Base-by-base conservation (phyloP, 2,888 invertebrate species). In the Lepidonotus clava region DNA sequence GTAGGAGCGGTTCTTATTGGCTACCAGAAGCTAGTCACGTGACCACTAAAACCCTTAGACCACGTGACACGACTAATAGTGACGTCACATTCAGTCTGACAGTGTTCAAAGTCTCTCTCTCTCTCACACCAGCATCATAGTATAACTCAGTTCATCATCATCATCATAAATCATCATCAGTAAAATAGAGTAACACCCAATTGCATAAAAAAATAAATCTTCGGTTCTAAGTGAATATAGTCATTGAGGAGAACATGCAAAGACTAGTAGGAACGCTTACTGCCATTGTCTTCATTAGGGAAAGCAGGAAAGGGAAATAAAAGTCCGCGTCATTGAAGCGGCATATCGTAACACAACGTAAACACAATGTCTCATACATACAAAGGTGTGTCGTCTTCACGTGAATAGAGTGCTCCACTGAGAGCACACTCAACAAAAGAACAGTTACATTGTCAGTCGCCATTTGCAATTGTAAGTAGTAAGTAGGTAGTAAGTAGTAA, bases 221-320 rank as follows among this genome's bases (percentile, higher is more conserved):
- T 71, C 24, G 38, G 71, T n/a, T 71, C 71, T 71, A 71, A 36
- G 71, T 71, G 71, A 71, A 38, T 80, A 80, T 6, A 36, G 38
- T 80, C 80, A 80, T 71, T 80, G 80, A 80, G 80, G 80, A 28
- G n/a, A 24, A 46, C 80, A 80, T 80, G 80, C 80, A 80, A 80
- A 80, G 80, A 80, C 51, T 80, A 46, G 46, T 80, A 80, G 80
- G 41, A 80, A 80, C 80, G 24, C 80, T 80, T 80, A 80, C 80
- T 41, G 80, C 80, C 80, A 80, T 80, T 80, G 80, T 80, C 80
- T 80, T 80, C 80, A 80, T 80, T 41, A 80, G 80, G 80, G 80
- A 51, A 46, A 80, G 80, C 80, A 80, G 80, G 80, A 80, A 80
- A 80, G 80, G 80, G 80, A 80, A 80, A 80, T 46, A 41, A 80